Percentiles rank a stretch among this genome's conserved stretches.
These are phyloP conservation scores for Drosophila takahashii DNA, from an alignment of 1,140 invertebrate genomes.

Conservation along the genomic window DNA sequence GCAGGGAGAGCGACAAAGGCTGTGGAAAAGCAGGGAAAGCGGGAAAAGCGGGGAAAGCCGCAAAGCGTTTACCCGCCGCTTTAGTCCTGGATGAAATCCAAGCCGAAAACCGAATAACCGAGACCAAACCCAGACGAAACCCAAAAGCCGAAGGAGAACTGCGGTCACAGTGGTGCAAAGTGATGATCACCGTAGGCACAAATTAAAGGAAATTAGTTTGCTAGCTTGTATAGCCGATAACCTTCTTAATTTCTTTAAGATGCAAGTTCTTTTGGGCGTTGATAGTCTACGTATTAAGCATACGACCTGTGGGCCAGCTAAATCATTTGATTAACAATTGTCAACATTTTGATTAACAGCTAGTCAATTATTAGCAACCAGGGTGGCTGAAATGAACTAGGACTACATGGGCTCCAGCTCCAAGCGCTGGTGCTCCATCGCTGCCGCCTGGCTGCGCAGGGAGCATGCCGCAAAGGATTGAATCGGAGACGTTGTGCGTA, in stretches of 20 bases:
- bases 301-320: neutral
- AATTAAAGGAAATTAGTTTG: too few relatives aligned
- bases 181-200: too few relatives aligned
- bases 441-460: constrained; percentile 39
- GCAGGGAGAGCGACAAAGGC: constrained; percentile 17
- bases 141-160: constrained; percentile 29
- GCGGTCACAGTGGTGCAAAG: constrained; percentile 14
- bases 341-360: too few relatives aligned
- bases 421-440: constrained; percentile 3
- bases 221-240: too few relatives aligned
- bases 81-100: constrained; percentile 23
- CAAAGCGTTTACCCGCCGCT: constrained; percentile 70
- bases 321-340: too few relatives aligned
- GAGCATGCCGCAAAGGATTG: constrained; percentile 59
- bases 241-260: too few relatives aligned
- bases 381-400: constrained; percentile 6
- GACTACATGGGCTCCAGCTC: constrained; percentile 1
- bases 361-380: neutral
- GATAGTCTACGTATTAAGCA: neutral
- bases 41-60: constrained; percentile 30
- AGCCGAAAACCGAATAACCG: constrained; percentile 16
- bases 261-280: too few relatives aligned
- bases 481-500: constrained; percentile 59
- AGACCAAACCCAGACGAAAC: constrained; percentile 21
- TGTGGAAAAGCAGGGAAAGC: neutral